Percentiles rank a stretch among this genome's conserved stretches.
These are phyloP conservation scores for Cordylochernes scorpioides DNA, from an alignment of 2,888 invertebrate species.

Conservation along the genomic window DNA sequence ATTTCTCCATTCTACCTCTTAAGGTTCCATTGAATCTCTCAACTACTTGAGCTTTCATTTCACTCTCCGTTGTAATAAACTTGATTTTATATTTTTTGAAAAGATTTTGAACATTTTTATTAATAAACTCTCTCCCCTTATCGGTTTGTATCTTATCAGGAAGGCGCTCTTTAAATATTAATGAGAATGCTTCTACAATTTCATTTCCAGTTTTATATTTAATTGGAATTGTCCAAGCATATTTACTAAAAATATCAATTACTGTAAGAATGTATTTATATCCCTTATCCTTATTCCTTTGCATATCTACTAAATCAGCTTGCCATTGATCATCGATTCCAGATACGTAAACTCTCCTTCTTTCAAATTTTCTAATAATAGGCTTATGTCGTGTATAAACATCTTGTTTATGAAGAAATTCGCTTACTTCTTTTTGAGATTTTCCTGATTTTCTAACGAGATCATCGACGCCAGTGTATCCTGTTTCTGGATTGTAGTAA, in stretches of 20 bases:
- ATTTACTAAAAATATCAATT: constrained; percentile 16
- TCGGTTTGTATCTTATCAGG: constrained; percentile 14
- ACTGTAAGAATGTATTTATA: constrained; percentile 13
- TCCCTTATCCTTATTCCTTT: constrained; percentile 5
- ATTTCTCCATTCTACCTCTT: constrained; percentile 14
- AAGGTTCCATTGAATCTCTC: constrained; percentile 19
- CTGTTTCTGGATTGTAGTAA: too few species aligned
- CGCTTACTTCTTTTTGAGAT: constrained; percentile 4
- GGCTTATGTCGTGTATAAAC: constrained; percentile 9
- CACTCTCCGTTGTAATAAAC: constrained; percentile 16
- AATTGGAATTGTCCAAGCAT: constrained; percentile 14
- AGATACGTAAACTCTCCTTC: constrained; percentile 10
- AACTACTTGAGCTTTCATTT: constrained; percentile 17
- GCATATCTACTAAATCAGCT: constrained; percentile 15
- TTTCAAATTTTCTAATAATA: constrained; percentile 2
- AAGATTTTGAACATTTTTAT: constrained; percentile 6
- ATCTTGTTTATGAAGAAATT: constrained; percentile 5
- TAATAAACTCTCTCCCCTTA: constrained; percentile 14
- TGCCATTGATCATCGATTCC: constrained; percentile 15
- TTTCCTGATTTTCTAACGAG: constrained; percentile 1
- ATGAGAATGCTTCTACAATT: constrained; percentile 10
- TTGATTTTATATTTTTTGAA: constrained; percentile 10
- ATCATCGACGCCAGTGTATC: not conserved
- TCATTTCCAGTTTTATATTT: constrained; percentile 14
- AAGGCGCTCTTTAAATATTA: constrained; percentile 7